Conservation (phyloP, 2,113 vertebrate genomes). For the Grammomys dolichurus region DNA sequence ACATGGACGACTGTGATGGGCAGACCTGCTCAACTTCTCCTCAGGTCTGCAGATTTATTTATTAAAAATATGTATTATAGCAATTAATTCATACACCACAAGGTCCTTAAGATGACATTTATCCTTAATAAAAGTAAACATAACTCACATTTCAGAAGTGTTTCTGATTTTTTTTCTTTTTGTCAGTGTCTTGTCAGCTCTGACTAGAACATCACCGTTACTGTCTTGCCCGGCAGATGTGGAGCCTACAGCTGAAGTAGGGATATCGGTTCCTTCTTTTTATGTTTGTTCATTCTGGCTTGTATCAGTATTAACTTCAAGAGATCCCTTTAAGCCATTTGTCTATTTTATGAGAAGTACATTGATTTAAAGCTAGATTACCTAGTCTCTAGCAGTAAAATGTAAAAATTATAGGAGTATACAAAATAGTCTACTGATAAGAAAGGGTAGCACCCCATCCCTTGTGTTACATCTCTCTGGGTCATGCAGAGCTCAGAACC, state of each 20-base stretch:
- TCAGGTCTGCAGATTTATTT: background rate
- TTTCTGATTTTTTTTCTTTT: constrained; percentile 7
- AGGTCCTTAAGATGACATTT: background rate
- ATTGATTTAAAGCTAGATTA: constrained; percentile 43
- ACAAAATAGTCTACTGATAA: background rate
- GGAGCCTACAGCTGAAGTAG: background rate
- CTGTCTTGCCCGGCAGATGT: background rate
- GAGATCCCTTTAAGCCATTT: constrained; percentile 18
- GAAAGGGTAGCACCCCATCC: background rate
- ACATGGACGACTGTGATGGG: background rate
- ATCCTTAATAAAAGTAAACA: background rate
- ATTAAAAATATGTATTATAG: background rate
- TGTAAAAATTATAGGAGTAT: background rate
- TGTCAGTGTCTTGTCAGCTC: constrained; percentile 28
- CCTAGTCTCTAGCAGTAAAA: constrained; percentile 48
- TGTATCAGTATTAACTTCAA: constrained; percentile 34
- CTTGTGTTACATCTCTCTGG: background rate
- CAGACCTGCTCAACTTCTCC: background rate
- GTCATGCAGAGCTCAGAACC: background rate
- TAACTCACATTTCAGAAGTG: background rate
- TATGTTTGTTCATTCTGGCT: constrained; percentile 18
- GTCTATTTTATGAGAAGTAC: constrained; percentile 51
- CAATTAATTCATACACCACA: background rate
- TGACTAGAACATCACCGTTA: background rate
- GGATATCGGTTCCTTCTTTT: constrained; percentile 8